phyloP scores from a whole-genome alignment of 2,888 invertebrate genomes.

The Zhuqinia jingwanae region DNA sequence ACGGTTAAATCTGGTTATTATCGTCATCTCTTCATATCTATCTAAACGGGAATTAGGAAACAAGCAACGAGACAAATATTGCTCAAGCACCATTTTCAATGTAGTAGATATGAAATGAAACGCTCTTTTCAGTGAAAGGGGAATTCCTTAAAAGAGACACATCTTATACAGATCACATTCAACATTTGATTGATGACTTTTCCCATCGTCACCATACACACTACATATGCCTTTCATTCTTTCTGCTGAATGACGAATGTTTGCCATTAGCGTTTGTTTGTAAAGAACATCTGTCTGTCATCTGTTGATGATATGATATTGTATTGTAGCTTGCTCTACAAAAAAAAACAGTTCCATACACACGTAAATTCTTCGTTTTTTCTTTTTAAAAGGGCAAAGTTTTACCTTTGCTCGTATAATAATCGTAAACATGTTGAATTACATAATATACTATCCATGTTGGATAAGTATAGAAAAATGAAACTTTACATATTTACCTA shows the following conservation, averaged over 20 bases:
- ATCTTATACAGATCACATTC: constrained; percentile 58
- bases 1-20: too few relatives aligned
- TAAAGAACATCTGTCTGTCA: neutral
- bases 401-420: too few relatives aligned
- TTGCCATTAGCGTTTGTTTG: neutral
- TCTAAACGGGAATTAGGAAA: constrained; percentile 18
- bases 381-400: too few relatives aligned
- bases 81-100: neutral
- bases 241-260: neutral
- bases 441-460: too few relatives aligned
- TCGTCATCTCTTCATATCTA: too few relatives aligned
- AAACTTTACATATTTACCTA: too few relatives aligned
- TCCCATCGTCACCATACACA: neutral
- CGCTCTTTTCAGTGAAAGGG: constrained; percentile 10
- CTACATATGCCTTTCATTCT: neutral
- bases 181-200: constrained; percentile 72
- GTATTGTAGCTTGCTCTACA: too few relatives aligned
- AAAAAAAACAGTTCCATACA: too few relatives aligned
- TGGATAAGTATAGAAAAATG: too few relatives aligned
- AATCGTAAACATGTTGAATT: too few relatives aligned
- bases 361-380: too few relatives aligned
- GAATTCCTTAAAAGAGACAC: constrained; percentile 58
- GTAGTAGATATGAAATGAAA: neutral
- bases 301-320: too few relatives aligned
- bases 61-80: constrained; percentile 4